These are phyloP conservation scores for Lochmaea capreae DNA, from an alignment of 2,888 invertebrate species.

Conservation along the genomic window DNA sequence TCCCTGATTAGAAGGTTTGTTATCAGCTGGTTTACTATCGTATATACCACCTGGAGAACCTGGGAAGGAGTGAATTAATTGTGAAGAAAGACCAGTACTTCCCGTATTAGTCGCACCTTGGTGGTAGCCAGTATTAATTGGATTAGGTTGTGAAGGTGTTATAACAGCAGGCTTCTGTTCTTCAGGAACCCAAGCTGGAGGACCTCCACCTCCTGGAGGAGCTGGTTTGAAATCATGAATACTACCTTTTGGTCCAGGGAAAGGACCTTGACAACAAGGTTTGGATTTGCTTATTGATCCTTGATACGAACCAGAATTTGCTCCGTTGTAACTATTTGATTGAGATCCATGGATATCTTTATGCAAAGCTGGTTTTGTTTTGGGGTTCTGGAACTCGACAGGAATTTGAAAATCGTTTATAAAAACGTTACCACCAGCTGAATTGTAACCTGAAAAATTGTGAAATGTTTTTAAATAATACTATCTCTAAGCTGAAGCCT, in stretches of 20 bases:
- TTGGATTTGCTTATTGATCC: background rate
- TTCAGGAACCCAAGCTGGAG: conserved; percentile 36
- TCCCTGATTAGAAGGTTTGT: conserved; percentile 5
- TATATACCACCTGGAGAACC: conserved; percentile 46
- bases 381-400: conserved; percentile 8
- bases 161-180: conserved; percentile 17
- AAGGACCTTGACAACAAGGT: conserved; percentile 46
- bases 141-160: background rate
- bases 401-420: conserved; percentile 30
- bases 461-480: background rate
- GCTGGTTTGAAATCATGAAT: conserved; percentile 50
- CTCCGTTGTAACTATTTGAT: background rate
- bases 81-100: conserved; percentile 26
- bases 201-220: conserved; percentile 36
- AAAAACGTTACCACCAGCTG: conserved; percentile 6
- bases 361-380: background rate
- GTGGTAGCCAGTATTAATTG: background rate
- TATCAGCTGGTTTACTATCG: conserved; percentile 45
- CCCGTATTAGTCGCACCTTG: background rate
- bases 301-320: background rate
- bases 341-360: background rate
- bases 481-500: background rate
- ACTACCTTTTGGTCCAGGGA: conserved; percentile 52
- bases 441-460: background rate
- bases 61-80: conserved; percentile 41